Evolutionary conservation across 2,113 vertebrate species (phyloP).

Genomic region (Anarrhichthys ocellatus): DNA sequence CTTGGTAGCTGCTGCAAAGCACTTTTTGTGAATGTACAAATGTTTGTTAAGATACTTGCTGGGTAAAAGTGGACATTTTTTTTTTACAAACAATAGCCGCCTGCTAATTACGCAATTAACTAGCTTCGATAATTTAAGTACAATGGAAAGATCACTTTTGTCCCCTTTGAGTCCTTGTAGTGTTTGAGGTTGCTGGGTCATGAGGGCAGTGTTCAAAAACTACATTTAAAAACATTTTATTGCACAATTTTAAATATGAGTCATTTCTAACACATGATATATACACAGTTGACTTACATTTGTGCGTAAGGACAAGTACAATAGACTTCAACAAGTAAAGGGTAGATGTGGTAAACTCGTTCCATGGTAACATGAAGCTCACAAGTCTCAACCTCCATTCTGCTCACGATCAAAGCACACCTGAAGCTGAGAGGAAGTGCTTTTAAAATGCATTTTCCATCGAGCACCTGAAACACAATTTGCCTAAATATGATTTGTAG

Average conservation of each 20-base stretch:
- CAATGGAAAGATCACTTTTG: not conserved
- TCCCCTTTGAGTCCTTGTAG: not conserved
- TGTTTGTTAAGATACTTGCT: not conserved
- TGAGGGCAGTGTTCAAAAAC: not conserved
- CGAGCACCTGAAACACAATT: not conserved
- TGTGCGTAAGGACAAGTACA: conserved; percentile 65
- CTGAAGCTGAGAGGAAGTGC: conserved; percentile 25
- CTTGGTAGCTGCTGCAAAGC: not conserved
- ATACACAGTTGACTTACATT: conserved; percentile 41
- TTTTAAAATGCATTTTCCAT: not conserved
- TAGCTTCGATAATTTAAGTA: not conserved
- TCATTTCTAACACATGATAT: conserved; percentile 8
- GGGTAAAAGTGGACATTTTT: not conserved
- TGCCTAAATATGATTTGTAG: conserved; percentile 12
- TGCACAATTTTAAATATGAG: conserved; percentile 62
- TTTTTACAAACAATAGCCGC: not conserved
- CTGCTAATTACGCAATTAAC: not conserved
- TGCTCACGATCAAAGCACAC: conserved; percentile 14
- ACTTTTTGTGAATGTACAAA: not conserved
- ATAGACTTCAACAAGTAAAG: conserved; percentile 39
- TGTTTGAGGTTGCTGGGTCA: not conserved
- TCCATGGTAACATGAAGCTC: conserved; percentile 19
- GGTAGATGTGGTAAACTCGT: conserved; percentile 22
- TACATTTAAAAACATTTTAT: conserved; percentile 59
- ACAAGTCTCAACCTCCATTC: conserved; percentile 1